Evolutionary conservation across 1,140 invertebrate species (phyloP).

Genomic region (Whitmania pigra): DNA sequence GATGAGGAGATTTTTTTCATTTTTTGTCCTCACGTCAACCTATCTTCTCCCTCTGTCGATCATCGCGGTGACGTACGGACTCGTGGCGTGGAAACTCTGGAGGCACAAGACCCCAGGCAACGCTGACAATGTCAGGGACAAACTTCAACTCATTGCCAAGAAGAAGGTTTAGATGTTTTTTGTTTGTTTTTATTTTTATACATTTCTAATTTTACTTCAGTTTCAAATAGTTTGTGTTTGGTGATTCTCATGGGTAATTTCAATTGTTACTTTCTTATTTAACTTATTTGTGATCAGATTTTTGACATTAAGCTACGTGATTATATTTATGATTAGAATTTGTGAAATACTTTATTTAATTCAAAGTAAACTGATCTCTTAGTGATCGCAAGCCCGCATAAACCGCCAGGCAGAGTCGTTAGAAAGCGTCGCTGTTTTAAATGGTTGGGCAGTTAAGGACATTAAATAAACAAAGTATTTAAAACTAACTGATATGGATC

Average conservation of each 20-base stretch:
- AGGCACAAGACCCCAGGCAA: conserved; percentile 45
- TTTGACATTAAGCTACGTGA: neutral
- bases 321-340: neutral
- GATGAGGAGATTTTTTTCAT: conserved; percentile 40
- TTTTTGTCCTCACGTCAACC: conserved; percentile 44
- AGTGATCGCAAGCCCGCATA: no score
- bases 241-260: neutral
- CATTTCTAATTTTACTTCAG: neutral
- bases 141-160: conserved; percentile 43
- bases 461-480: no score
- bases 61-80: conserved; percentile 45
- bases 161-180: conserved; percentile 39
- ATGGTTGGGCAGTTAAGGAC: no score
- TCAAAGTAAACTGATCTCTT: no score
- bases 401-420: no score
- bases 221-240: neutral
- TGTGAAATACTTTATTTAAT: no score
- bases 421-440: no score
- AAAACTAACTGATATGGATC: no score
- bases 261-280: neutral
- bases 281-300: neutral
- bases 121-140: conserved; percentile 43
- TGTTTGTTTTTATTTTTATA: neutral
- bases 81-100: conserved; percentile 40
- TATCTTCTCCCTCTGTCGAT: conserved; percentile 45